Evolutionary conservation across 2,888 invertebrate species (phyloP), one percentile per base, ranked within the genome.

Genomic region (Epirrita christyi): DNA sequence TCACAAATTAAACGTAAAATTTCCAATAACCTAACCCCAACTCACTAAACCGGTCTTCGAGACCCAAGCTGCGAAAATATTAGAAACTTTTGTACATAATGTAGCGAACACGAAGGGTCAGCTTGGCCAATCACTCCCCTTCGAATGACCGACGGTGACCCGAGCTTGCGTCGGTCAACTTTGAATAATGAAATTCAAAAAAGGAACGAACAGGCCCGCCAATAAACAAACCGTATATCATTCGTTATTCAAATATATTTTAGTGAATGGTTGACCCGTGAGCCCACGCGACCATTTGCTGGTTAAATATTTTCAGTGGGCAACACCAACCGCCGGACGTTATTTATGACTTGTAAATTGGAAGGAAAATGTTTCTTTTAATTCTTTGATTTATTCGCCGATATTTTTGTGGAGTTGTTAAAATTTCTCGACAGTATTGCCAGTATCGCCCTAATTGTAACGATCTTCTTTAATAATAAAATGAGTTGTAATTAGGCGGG

Each of bases 141-240:
- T 66, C 66, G 74, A 78, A 78, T 87, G 87, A 86, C 88, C 89
- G 80, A 73, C 73, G 76, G 73, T 85, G 88, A 90, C 90, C 89
- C 80, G 78, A 76, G 66, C 84, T 85, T 79, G 81, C 86, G 86
- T 75, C 85, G 88, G 88, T 88, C 88, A 87, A 68, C 73, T 74
- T 55, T 53, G 68, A 73, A 87, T 89, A 90, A 91, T 89, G 80
- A 75, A 84, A 85, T 88, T 88, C 81, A 80, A 90, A 89, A 84
- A 86, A 86, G 83, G 79, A 86, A 81, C 79, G 84, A 71, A 83
- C 85, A 82, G 81, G 86, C 91, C 87, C 85, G 85, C 91, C 89
- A 90, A 92, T 92, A 92, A 92, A 92, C 92, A 92, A 91, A 90
- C 88, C 91, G 88, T 92, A 91, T 85, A 92, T 92, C 92, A 92